phyloP scores from a whole-genome alignment of 1,140 invertebrate species.

The Nasonia vitripennis region DNA sequence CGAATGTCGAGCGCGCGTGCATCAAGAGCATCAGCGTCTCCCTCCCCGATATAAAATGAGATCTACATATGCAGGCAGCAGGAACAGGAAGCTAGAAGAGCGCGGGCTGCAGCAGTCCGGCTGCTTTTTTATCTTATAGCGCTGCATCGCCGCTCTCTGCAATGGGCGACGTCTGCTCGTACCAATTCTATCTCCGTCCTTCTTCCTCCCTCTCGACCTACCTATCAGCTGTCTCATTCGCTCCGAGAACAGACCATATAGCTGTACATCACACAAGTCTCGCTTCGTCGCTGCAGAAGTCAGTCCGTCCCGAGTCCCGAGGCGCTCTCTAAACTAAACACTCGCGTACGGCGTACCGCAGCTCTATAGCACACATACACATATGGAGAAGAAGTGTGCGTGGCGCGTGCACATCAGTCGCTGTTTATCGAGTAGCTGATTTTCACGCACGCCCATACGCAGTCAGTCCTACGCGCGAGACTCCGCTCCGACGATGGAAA shows the following conservation, averaged over 20 bases:
- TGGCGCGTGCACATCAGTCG: background rate
- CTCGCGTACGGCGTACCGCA: background rate
- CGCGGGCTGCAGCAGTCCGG: background rate
- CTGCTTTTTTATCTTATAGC: background rate
- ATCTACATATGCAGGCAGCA: background rate
- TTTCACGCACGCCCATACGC: background rate
- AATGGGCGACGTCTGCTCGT: background rate
- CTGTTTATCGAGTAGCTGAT: slow-evolving; percentile 1
- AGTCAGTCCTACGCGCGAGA: background rate
- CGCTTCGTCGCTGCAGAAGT: background rate
- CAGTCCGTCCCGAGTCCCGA: background rate
- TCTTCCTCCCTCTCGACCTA: background rate
- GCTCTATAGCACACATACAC: too few species aligned
- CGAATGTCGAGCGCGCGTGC: background rate
- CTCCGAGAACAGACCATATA: background rate
- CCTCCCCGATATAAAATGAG: background rate
- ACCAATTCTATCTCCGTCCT: background rate
- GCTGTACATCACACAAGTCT: background rate
- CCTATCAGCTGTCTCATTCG: background rate
- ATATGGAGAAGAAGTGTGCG: background rate
- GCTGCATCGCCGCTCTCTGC: background rate
- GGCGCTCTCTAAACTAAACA: background rate
- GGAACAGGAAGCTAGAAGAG: background rate
- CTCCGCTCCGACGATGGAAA: background rate
- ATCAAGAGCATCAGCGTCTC: background rate